A percentile compares a stretch with the other conserved stretches of the same genome.
phyloP scores from a whole-genome alignment of 2,888 invertebrate species.

The Eupithecia subumbrata region DNA sequence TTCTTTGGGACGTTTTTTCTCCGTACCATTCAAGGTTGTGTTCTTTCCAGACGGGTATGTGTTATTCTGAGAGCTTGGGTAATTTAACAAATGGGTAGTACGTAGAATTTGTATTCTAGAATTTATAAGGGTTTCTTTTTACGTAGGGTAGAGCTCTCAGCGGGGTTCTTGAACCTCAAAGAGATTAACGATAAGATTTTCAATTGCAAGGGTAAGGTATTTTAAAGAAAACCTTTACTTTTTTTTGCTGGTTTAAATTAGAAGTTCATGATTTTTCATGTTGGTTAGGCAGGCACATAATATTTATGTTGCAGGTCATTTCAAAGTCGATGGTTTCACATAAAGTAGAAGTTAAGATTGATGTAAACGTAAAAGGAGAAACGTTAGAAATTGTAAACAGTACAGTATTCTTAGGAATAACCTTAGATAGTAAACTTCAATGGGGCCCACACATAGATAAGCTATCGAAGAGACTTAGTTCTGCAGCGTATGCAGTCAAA shows the following conservation, averaged over 20 bases:
- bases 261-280: not conserved
- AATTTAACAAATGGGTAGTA: conserved; percentile 1
- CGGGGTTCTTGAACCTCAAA: not conserved
- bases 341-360: too few relatives aligned
- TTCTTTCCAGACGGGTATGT: not conserved
- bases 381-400: too few relatives aligned
- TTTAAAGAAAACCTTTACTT: not conserved
- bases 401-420: too few relatives aligned
- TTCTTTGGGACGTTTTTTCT: conserved; percentile 5
- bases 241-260: not conserved
- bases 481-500: too few relatives aligned
- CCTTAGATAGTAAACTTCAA: too few relatives aligned
- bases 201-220: not conserved
- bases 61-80: not conserved
- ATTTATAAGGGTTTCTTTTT: not conserved
- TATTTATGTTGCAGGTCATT: not conserved
- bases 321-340: not conserved
- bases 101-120: not conserved
- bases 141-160: not conserved
- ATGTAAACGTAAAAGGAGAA: too few relatives aligned
- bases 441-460: too few relatives aligned
- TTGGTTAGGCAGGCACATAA: not conserved
- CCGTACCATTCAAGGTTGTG: not conserved
- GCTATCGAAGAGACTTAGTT: too few relatives aligned
- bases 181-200: not conserved